Evolutionary conservation across 2,888 invertebrate species (phyloP).

Genomic region (Hydropsyche betteni): DNA sequence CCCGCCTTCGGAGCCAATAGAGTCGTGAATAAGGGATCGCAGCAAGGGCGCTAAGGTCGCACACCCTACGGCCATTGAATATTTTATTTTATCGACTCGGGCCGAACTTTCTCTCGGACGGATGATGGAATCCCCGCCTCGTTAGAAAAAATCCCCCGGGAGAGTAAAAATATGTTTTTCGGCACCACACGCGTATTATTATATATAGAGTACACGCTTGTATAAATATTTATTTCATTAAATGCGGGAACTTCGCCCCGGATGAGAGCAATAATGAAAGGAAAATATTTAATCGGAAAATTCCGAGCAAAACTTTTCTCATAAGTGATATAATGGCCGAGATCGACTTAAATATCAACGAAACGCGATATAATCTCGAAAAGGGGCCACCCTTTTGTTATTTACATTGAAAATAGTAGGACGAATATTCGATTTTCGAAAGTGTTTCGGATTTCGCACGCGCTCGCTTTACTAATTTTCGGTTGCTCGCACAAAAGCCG

Average conservation of each 20-base stretch:
- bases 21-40: slow-evolving; percentile 33
- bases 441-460: too few relatives aligned
- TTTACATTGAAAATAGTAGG: background rate
- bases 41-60: slow-evolving; percentile 31
- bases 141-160: slow-evolving; percentile 1
- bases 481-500: too few relatives aligned
- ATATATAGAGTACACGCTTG: background rate
- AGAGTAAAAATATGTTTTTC: slow-evolving; percentile 17
- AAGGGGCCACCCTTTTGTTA: background rate
- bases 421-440: too few relatives aligned
- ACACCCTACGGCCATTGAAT: slow-evolving; percentile 11
- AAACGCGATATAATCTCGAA: background rate
- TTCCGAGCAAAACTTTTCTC: slow-evolving; percentile 39
- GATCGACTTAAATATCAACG: slow-evolving; percentile 22
- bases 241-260: background rate
- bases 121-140: slow-evolving; percentile 25
- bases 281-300: slow-evolving; percentile 40
- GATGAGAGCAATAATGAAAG: slow-evolving; percentile 26
- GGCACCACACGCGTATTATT: too few relatives aligned
- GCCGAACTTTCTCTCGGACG: background rate
- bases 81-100: slow-evolving; percentile 31
- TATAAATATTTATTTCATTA: slow-evolving; percentile 3
- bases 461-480: too few relatives aligned
- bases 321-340: slow-evolving; percentile 37
- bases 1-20: slow-evolving; percentile 20